Base-by-base conservation (phyloP, 2,888 invertebrate species). In the Selenia dentaria region DNA sequence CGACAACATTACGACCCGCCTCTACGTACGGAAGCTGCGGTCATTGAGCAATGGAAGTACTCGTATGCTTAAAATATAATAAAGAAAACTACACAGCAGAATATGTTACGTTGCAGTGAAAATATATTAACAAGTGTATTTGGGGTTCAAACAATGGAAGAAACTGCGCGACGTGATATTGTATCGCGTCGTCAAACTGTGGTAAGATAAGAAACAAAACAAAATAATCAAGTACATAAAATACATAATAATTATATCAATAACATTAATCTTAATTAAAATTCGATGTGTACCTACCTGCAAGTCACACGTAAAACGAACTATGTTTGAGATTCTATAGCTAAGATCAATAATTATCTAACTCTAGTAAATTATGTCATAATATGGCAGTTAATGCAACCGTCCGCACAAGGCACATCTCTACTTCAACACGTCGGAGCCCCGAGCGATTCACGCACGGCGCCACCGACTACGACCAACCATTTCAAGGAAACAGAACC, bases 381-480 rank as follows among this genome's bases (percentile, higher is more conserved):
- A 90, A 90, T 90, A 90, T 90, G 89, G 89, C 89, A 90, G 89
- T 90, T 88, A 83, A 78, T 81, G 86, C 85, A 88, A 87, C 84
- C 88, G 83, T 84, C 82, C 79, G 84, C 83, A 78, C 80, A 75
- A 79, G 83, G 85, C 83, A 76, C 81, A 70, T 74, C 73, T 69
- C 66, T 71, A 64, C 64, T 63, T 62, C 22, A 64, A 46, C 38
- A 39, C 48, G 24, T 24, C 28, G 22, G 22, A 8, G 6, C 22
- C 16, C 9, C 14, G 31, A 11, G 25, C 25, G 10, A 1, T 3
- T 2, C 10, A 10, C 9, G 1, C 25, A 10, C 25, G 9, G 4
- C 25, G 10, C 69, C 70, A 75, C 74, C 74, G 69, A 67, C n/a
- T n/a, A n/a, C 70, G 70, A 72, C 71, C 71, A 74, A 68, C 68